Base-by-base conservation (phyloP, 2,888 invertebrate species). In the Cenopis cana region DNA sequence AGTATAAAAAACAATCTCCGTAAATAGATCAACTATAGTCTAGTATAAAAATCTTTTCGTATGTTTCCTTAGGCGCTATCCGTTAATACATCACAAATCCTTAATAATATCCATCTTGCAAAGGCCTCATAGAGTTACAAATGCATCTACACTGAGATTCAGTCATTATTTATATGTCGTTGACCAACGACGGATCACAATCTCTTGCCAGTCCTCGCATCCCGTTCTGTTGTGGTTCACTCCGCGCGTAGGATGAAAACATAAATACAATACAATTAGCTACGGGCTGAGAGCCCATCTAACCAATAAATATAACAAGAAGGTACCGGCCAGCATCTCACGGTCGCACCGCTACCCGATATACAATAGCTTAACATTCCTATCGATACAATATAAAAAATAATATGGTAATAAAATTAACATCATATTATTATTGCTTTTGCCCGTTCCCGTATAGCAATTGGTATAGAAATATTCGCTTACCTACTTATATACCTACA, bases 91-190 rank as follows among this genome's bases (percentile, higher is more conserved):
- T 94, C 93, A 93, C 93, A 93, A 92, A 90, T 90, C 92, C 91
- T 93, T 93, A 92, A 89, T 89, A 93, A 90, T 90, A 90, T 91
- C 93, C 93, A 92, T 93, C 93, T 90, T 89, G 90, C 93, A 89
- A 94, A 93, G 93, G 93, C 93, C 93, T 93, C 93, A 92, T 92
- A 90, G 93, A 93, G 91, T 93, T 90, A 92, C 89, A 93, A 93
- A 93, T 94, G 93, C 93, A 94, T 93, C 93, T 94, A 93, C 91
- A 91, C 88, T 93, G 93, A 94, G 93, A 94, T 94, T 93, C 93
- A 93, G 93, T 93, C 93, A 92, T 90, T 93, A 91, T 93, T 93
- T 93, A 93, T 93, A 92, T 89, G 93, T 93, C 93, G 93, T 89
- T 93, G 93, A 93, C 93, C 87, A 87, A 91, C 93, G 93, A 93